Conservation (phyloP, 1,140 invertebrate species). For the Macrostomum lignano region DNA sequence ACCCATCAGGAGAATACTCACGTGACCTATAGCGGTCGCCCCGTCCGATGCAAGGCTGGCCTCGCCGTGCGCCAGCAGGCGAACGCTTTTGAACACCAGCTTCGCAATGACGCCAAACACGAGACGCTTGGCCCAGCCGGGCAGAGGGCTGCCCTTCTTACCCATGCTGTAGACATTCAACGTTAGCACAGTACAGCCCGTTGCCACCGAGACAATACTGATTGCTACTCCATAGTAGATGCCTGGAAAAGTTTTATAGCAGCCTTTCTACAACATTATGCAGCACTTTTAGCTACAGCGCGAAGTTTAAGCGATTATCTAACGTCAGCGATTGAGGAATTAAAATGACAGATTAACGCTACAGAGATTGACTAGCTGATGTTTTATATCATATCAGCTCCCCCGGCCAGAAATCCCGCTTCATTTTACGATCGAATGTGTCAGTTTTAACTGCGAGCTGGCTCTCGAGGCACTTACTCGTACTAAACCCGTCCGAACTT, state of each 20-base stretch:
- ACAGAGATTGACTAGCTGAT: too few species aligned
- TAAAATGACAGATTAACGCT: too few species aligned
- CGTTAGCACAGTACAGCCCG: slow-evolving; percentile 40
- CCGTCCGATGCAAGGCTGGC: background rate
- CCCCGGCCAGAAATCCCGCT: too few species aligned
- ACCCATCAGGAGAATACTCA: background rate
- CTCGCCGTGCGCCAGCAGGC: slow-evolving; percentile 10
- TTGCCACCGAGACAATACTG: slow-evolving; percentile 57
- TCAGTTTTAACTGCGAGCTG: too few species aligned
- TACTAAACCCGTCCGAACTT: too few species aligned
- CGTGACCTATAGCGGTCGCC: background rate
- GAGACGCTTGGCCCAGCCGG: slow-evolving; percentile 36
- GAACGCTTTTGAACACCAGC: slow-evolving; percentile 30
- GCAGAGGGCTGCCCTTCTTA: slow-evolving; percentile 43
- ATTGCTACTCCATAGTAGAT: slow-evolving; percentile 68
- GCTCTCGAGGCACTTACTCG: too few species aligned
- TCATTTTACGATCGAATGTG: too few species aligned
- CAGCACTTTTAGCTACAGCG: too few species aligned
- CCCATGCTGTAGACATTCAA: slow-evolving; percentile 60
- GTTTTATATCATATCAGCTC: too few species aligned
- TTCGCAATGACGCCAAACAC: slow-evolving; percentile 33
- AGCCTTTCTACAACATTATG: too few species aligned
- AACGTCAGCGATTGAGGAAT: too few species aligned
- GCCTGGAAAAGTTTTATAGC: slow-evolving; percentile 36
- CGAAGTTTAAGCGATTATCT: too few species aligned